phyloP scores from a whole-genome alignment of 2,113 vertebrate species.

The Eubucco bourcierii region DNA sequence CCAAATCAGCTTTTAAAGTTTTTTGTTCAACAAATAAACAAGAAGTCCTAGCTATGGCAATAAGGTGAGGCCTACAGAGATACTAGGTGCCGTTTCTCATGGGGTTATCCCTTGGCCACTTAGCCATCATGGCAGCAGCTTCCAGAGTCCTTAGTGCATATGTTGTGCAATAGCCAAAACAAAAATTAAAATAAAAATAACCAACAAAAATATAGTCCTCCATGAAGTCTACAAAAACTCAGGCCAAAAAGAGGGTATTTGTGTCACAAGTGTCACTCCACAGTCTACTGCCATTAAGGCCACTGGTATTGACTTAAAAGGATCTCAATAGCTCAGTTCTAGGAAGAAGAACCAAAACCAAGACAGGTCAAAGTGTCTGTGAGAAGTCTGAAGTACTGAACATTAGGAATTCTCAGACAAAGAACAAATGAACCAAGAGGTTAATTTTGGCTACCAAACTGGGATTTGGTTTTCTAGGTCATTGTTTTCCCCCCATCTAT shows the following conservation, averaged over 20 bases:
- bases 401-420: conserved; percentile 78
- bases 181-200: conserved; percentile 62
- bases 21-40: conserved; percentile 76
- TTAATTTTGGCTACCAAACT: conserved; percentile 85
- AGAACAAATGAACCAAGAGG: conserved; percentile 78
- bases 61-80: conserved; percentile 79
- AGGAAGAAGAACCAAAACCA: conserved; percentile 73
- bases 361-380: conserved; percentile 73
- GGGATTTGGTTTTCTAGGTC: conserved; percentile 87
- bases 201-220: conserved; percentile 75
- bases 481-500: conserved; percentile 75
- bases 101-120: conserved; percentile 78
- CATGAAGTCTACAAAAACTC: conserved; percentile 76
- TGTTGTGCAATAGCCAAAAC: conserved; percentile 79
- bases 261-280: conserved; percentile 77
- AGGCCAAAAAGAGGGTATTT: conserved; percentile 73
- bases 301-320: conserved; percentile 77
- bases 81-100: conserved; percentile 77
- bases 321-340: conserved; percentile 76
- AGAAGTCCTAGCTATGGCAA: conserved; percentile 79
- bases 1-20: conserved; percentile 78
- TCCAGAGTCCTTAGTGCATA: conserved; percentile 84
- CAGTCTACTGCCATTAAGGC: conserved; percentile 82
- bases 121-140: conserved; percentile 78
- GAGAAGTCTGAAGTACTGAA: conserved; percentile 71